phyloP scores from a whole-genome alignment of 2,888 invertebrate genomes.

The Brachylomia viminalis region DNA sequence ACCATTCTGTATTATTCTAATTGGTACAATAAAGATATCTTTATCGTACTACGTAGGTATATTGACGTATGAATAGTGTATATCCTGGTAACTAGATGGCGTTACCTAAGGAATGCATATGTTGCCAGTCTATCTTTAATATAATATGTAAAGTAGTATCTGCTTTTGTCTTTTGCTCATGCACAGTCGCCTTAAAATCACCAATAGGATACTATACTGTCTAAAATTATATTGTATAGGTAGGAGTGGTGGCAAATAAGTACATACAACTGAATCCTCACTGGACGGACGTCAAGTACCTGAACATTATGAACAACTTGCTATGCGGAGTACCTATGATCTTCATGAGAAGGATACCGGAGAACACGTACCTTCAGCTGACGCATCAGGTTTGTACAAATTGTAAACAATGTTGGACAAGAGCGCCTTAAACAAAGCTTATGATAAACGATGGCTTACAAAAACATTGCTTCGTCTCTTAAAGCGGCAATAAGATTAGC shows the following conservation, averaged over 20 bases:
- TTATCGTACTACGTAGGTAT: too few species aligned
- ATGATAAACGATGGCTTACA: too few species aligned
- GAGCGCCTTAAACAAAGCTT: background rate
- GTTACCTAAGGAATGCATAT: too few species aligned
- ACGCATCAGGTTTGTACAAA: conserved; percentile 78
- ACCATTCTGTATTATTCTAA: too few species aligned
- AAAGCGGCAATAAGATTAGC: too few species aligned
- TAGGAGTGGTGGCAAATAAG: conserved; percentile 82
- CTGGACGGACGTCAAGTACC: conserved; percentile 79
- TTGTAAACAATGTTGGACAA: background rate
- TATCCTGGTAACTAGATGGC: too few species aligned
- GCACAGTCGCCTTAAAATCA: background rate
- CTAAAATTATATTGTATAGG: conserved; percentile 67
- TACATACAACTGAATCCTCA: conserved; percentile 78
- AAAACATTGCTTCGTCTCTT: too few species aligned
- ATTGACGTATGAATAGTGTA: too few species aligned
- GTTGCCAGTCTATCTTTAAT: too few species aligned
- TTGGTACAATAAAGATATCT: too few species aligned
- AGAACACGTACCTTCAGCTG: conserved; percentile 80
- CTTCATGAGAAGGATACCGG: conserved; percentile 79
- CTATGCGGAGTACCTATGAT: conserved; percentile 86
- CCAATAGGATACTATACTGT: background rate
- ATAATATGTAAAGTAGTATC: too few species aligned
- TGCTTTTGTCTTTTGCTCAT: too few species aligned
- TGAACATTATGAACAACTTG: conserved; percentile 87